phyloP scores from a whole-genome alignment of 2,113 vertebrate genomes.

The Grallaria varia region DNA sequence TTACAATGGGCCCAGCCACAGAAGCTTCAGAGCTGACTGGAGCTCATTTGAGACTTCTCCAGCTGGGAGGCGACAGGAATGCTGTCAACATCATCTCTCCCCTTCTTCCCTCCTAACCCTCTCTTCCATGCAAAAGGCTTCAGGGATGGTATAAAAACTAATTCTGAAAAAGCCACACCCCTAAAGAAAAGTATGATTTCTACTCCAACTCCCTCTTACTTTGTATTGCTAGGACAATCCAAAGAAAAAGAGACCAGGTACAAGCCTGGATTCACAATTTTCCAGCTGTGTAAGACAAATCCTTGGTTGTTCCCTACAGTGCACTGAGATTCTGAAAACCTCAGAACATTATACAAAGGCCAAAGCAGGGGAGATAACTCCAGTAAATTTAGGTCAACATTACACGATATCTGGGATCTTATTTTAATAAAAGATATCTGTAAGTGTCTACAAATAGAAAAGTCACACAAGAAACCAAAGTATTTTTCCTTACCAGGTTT shows the following conservation, averaged over 20 bases:
- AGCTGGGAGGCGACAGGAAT: not conserved
- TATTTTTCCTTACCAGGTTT: not conserved
- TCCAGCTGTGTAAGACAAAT: not conserved
- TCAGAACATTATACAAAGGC: not conserved
- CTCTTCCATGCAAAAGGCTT: not conserved
- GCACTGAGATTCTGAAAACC: not conserved
- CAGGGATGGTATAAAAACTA: not conserved
- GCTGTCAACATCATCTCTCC: not conserved
- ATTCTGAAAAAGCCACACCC: not conserved
- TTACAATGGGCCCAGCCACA: not conserved
- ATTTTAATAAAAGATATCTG: not conserved
- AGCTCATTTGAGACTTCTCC: fast-evolving
- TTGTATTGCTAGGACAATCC: not conserved
- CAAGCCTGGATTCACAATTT: not conserved
- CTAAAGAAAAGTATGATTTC: not conserved
- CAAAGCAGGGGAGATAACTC: not conserved
- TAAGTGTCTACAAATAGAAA: not conserved
- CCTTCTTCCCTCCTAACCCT: not conserved
- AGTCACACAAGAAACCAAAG: not conserved
- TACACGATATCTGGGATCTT: not conserved
- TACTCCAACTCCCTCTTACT: not conserved
- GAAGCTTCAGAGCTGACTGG: not conserved
- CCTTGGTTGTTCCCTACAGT: not conserved
- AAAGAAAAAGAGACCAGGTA: not conserved
- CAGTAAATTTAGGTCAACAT: not conserved